Evolutionary conservation across 1,140 invertebrate species (phyloP), one percentile per base, ranked within the genome.

Genomic region (Euschistus heros): DNA sequence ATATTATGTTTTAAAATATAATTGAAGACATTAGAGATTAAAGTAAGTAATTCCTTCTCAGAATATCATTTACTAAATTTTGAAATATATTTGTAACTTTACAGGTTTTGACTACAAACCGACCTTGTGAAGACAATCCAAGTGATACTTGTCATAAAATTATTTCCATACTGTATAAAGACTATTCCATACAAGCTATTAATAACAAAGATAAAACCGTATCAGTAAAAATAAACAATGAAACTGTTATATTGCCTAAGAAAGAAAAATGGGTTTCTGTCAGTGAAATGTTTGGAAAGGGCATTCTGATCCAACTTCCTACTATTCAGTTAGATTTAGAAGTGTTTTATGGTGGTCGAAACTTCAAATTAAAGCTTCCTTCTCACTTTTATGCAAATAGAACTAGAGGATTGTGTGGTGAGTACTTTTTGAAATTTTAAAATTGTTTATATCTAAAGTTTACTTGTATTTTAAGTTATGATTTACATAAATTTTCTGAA

Each of bases 381-480:
- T 89, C 88, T 0, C 81, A 83, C 55, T 76, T 84, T 22, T 91
- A 89, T 73, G 81, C 79, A 15, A 83, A 83, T 65, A 82, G 82
- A 62, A 83, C 86, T 33, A 86, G 90, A 75, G 90, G 89, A 46
- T 74, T 92, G 0, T 92, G 89, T 73, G 89, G 89, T 61, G 80
- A 84, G 69, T 62, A 50, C 17, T 4, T 37, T 37, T 10, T 13
- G 33, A 37, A 37, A 37, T 1, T 37, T 6, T 6, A 13, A 37
- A 37, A 10, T 6, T 37, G 33, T 37, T 37, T 10, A 1, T 37
- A 10, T 37, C 33, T 37, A 37, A 37, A 37, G n/a, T n/a, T n/a
- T n/a, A n/a, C n/a, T n/a, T n/a, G n/a, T n/a, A n/a, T n/a, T n/a
- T n/a, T n/a, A n/a, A n/a, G n/a, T 37, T 37, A 37, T 37, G 33